Conservation (phyloP, 2,797 vertebrate species). For the Limosa lapponica region DNA sequence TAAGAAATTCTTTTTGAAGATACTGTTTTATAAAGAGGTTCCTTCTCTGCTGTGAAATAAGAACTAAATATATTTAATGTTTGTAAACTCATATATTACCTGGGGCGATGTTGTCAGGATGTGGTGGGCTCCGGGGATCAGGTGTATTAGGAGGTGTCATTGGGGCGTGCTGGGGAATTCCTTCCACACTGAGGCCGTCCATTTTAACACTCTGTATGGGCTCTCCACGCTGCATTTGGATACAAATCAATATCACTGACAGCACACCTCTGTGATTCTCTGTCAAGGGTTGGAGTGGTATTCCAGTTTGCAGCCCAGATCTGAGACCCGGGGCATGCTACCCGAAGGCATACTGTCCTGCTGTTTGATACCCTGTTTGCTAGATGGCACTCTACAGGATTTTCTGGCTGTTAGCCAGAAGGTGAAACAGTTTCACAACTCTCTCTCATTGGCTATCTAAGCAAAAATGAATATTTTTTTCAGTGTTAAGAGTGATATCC, state of each 20-base stretch:
- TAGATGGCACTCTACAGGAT: not conserved
- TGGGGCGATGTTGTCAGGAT: conserved; percentile 90
- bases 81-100: conserved; percentile 73
- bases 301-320: not conserved
- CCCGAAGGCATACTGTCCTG: not conserved
- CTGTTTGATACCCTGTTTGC: not conserved
- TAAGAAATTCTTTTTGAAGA: not conserved
- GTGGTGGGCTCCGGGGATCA: conserved; percentile 77
- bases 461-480: not conserved
- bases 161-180: conserved; percentile 74
- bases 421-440: not conserved
- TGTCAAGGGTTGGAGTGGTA: not conserved
- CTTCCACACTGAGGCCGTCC: conserved; percentile 63
- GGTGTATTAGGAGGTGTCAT: conserved; percentile 80
- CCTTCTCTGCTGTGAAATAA: not conserved
- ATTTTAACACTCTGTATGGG: conserved; percentile 72
- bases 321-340: accelerated
- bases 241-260: conserved; percentile 5
- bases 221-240: conserved; percentile 69
- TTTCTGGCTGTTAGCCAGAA: not conserved
- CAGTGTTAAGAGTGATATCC: not conserved
- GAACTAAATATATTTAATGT: not conserved
- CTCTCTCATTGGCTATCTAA: not conserved
- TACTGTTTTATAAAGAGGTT: not conserved
- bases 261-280: not conserved